These are phyloP conservation scores for Euura saliciscinereae DNA, from an alignment of 1,140 invertebrate species.

Conservation along the genomic window DNA sequence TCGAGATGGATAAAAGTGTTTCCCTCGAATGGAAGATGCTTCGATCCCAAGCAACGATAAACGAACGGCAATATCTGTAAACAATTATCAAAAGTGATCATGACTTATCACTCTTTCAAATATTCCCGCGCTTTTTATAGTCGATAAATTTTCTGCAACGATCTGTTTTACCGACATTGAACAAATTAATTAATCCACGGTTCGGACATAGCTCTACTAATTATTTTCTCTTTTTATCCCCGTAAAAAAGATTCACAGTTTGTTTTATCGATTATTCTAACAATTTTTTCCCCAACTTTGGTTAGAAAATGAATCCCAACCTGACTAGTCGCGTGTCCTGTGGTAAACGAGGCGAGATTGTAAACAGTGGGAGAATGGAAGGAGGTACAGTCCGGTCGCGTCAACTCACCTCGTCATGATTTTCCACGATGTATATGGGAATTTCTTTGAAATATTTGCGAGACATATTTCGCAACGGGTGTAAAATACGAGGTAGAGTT, in stretches of 20 bases:
- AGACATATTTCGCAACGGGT: not conserved
- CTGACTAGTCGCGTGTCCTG: not conserved
- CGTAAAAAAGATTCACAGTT: too few species aligned
- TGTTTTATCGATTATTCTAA: too few species aligned
- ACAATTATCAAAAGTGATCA: constrained; percentile 8
- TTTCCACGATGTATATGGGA: constrained; percentile 76
- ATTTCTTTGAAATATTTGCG: constrained; percentile 64
- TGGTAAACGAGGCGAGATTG: constrained; percentile 16
- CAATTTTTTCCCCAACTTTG: too few species aligned
- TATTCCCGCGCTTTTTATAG: too few species aligned
- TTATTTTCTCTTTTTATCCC: too few species aligned
- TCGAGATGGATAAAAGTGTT: constrained; percentile 86
- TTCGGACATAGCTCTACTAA: too few species aligned
- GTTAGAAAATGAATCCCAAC: not conserved
- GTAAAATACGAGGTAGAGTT: not conserved
- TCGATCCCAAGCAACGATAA: constrained; percentile 82
- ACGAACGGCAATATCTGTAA: constrained; percentile 69
- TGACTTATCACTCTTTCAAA: not conserved
- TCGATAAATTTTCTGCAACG: too few species aligned
- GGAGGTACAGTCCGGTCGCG: not conserved
- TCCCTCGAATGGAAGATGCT: constrained; percentile 77
- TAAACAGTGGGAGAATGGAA: constrained; percentile 14
- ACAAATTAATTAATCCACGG: too few species aligned
- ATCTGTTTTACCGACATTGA: too few species aligned
- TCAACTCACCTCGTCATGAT: constrained; percentile 73